Percentiles rank a stretch among this genome's conserved stretches.
Evolutionary conservation across 2,888 invertebrate genomes (phyloP).

Genomic region (Phengaris alcon): DNA sequence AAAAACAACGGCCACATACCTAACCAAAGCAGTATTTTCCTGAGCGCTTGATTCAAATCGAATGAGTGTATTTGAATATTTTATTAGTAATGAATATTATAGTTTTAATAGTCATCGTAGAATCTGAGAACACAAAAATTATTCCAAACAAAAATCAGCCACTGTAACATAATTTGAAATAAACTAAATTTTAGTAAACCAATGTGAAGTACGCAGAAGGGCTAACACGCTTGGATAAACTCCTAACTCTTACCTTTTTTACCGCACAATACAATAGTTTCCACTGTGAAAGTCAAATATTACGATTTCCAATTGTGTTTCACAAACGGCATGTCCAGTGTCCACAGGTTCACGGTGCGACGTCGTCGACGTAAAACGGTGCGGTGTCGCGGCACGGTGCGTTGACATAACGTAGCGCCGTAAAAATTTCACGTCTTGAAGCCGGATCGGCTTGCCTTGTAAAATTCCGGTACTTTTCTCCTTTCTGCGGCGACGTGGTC

Average conservation of each 20-base stretch:
- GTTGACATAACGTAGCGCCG: too few species aligned
- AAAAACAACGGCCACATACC: background rate
- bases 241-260: background rate
- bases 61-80: too few species aligned
- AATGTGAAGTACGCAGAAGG: background rate
- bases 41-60: too few species aligned
- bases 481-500: too few species aligned
- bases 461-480: too few species aligned
- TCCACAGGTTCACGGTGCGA: too few species aligned
- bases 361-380: too few species aligned
- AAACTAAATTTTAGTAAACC: background rate
- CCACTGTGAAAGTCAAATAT: background rate
- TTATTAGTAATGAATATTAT: background rate
- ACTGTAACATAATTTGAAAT: background rate
- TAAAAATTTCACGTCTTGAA: too few species aligned
- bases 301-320: background rate
- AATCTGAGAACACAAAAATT: background rate
- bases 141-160: background rate
- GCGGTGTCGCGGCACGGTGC: too few species aligned
- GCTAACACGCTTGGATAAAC: background rate
- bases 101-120: background rate
- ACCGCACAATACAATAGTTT: background rate
- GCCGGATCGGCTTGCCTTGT: too few species aligned
- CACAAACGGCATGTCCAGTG: too few species aligned
- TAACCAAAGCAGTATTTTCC: too few species aligned